Base-by-base conservation (phyloP, 2,888 invertebrate genomes). In the Ormyrus thymus region DNA sequence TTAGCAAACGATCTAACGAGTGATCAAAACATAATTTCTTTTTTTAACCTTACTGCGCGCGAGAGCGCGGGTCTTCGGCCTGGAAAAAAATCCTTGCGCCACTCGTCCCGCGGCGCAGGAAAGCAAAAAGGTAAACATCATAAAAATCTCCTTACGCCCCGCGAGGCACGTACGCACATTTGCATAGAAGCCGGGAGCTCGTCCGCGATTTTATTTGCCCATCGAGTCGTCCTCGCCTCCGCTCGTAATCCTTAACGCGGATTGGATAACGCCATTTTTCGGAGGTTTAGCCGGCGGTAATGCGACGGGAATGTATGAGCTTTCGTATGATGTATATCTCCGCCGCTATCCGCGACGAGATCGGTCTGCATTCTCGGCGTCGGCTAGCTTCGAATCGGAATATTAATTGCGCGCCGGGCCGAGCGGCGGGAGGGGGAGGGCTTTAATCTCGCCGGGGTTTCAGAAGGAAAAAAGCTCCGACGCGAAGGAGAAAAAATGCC, bases 371-470 rank as follows among this genome's bases (percentile, higher is more conserved):
- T 75, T 75, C 59, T 70, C 59, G 11, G 50, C 48, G 45, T 46
- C 55, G 48, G 9, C 53, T 10, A 85, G 84, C 83, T 84, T 83
- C 83, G 83, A 86, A 86, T 84, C 83, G 84, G 86, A 84, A 87
- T 87, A 88, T 88, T 87, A 88, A 88, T 88, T 86, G 86, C 83
- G 86, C 83, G 78, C 29, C 55, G 64, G 4, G 29, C 29, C 29
- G 29, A 29, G 29, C 29, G 13, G 29, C n/a, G 45, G 59, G n/a
- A 81, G 81, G 79, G 68, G 78, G 73, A 29, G 46, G 68, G 56
- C 45, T 69, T 78, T 78, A 78, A 78, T 78, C 78, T 77, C 65
- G 10, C 48, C 62, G 72, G 66, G 81, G 46, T 8, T 13, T 29
- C 78, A 71, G 58, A 82, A 78, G 51, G 78, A 11, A 48, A 55